Evolutionary conservation across 2,888 invertebrate genomes (phyloP), one percentile per base, ranked within the genome.

Genomic region (Sipha maydis): DNA sequence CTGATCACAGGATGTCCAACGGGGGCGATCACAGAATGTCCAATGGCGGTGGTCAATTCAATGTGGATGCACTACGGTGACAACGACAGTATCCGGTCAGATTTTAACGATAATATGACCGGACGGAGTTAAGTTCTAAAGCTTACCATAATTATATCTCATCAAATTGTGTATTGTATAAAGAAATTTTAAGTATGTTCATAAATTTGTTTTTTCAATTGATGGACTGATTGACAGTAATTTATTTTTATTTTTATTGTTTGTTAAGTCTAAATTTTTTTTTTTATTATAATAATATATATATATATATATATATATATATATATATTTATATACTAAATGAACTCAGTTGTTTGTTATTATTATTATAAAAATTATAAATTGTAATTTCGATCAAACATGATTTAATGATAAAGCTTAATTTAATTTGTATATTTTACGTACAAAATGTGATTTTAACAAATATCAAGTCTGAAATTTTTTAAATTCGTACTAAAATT

Each of bases 11-110:
- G n/a, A 56, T 86, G 38, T 56, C 79, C 14, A 86, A 86, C 21
- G 86, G 86, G 0, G 77, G 83, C 1, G 91, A 91, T 89, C 86
- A 80, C 5, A 79, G 88, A 11, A 61, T 88, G 38, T 41, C 80
- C 19, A 88, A 88, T 1, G 80, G 80, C 5, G 61, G 80, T 67
- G 80, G 88, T 9, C 80, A 88, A n/a, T 88, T 82, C n/a, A 88
- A 88, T 28, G 88, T 88, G 0, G 88, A 88, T 48, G 75, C 88
- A 4, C 75, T 88, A 31, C 88, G 88, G 88, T 88, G 88, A 88
- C 88, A 88, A 88, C 88, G 88, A 88, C 88, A 88, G 75, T 88
- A 88, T 88, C 88, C 88, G 82, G 88, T 88, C 82, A 88, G 88
- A 21, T 88, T 88, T 75, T 88, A 48, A 80, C 61, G 25, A 61